Evolutionary conservation across 2,888 invertebrate genomes (phyloP).

Genomic region (Andrena haemorrhoa): DNA sequence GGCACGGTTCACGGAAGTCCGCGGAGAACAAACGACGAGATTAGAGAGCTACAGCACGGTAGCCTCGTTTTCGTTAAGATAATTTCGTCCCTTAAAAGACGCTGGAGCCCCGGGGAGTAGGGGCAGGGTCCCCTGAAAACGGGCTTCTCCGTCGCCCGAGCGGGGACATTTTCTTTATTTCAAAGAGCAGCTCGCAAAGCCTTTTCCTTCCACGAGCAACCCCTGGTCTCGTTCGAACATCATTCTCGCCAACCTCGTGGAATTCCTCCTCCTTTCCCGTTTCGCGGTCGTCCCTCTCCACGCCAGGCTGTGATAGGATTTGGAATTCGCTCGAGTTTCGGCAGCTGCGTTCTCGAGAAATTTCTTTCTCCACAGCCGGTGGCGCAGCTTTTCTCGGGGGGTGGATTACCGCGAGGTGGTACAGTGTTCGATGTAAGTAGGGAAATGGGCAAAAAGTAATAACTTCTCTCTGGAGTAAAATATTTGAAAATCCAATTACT

Average conservation of each 20-base stretch:
- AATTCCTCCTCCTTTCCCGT: neutral
- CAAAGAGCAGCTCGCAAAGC: constrained; percentile 34
- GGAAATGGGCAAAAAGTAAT: no score
- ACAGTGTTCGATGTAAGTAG: no score
- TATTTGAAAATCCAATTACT: no score
- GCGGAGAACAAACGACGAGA: constrained; percentile 12
- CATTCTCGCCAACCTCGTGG: constrained; percentile 10
- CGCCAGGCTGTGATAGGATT: constrained; percentile 1
- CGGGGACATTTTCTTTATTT: constrained; percentile 40
- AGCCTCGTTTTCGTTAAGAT: constrained; percentile 47
- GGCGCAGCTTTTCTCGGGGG: no score
- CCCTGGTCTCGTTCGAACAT: constrained; percentile 26
- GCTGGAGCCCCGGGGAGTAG: constrained; percentile 24
- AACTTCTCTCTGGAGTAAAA: no score
- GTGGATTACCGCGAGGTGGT: no score
- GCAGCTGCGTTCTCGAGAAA: constrained; percentile 12
- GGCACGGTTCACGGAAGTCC: neutral
- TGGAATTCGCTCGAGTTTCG: constrained; percentile 27
- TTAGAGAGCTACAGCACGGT: constrained; percentile 26
- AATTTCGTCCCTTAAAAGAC: constrained; percentile 30
- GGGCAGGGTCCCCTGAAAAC: constrained; percentile 17
- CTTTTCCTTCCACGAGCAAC: constrained; percentile 23
- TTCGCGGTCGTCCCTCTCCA: constrained; percentile 1
- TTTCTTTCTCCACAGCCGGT: neutral
- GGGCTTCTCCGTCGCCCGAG: constrained; percentile 3